Percentiles rank a stretch among this genome's conserved stretches.
Evolutionary conservation across 2,797 vertebrate species (phyloP).

Genomic region (Garrulus glandarius): DNA sequence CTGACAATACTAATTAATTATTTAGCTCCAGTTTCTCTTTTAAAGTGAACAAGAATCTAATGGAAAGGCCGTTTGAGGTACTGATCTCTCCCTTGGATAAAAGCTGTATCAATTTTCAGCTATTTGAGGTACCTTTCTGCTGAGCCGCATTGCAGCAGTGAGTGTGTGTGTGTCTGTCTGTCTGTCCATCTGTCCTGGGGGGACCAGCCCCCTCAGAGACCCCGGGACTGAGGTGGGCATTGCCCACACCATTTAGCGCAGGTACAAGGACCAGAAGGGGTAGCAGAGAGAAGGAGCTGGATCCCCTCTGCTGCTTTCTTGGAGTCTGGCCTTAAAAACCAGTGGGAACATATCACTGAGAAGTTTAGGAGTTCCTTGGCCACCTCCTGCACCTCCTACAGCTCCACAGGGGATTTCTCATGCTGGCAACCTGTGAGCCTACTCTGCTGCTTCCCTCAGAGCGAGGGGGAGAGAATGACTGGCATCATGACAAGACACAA

Average conservation of each 20-base stretch:
- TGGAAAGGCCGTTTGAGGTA: neutral
- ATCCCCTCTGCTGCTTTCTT: neutral
- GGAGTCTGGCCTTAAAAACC: neutral
- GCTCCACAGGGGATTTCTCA: neutral
- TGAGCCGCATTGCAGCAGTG: neutral
- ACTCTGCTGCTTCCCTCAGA: neutral
- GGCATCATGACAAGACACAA: neutral
- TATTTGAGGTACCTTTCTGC: neutral
- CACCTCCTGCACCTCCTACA: neutral
- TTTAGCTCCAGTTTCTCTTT: neutral
- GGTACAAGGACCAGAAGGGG: neutral
- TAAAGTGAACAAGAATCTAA: neutral
- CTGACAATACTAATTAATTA: slow-evolving; percentile 8
- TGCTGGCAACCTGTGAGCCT: accelerated
- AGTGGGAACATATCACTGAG: neutral
- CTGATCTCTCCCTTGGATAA: neutral
- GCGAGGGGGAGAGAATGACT: accelerated
- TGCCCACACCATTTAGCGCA: neutral
- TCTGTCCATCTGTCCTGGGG: neutral
- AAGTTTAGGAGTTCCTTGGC: neutral
- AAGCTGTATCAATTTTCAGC: neutral
- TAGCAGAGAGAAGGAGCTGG: neutral
- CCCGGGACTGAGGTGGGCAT: neutral
- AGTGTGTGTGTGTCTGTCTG: accelerated
- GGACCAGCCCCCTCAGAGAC: neutral